These are phyloP conservation scores for Notarius quadriscutis DNA, from an alignment of 2,113 vertebrate genomes.

Conservation along the genomic window DNA sequence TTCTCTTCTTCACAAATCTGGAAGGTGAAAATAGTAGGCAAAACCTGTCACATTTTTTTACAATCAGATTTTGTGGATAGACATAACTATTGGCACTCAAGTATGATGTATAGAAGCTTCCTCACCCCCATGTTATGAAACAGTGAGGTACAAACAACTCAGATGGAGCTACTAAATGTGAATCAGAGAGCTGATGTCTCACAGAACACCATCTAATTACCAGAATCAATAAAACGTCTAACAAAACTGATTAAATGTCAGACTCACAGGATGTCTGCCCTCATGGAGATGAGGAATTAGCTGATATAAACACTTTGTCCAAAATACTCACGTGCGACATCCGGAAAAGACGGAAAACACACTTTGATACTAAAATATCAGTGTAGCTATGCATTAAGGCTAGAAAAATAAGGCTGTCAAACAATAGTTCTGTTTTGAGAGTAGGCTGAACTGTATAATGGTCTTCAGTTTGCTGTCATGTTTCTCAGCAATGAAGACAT, in stretches of 20 bases:
- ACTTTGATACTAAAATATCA: neutral
- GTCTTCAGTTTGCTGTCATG: neutral
- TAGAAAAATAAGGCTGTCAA: neutral
- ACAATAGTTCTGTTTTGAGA: neutral
- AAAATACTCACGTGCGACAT: neutral
- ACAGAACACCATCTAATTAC: constrained; percentile 23
- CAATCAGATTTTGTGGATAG: neutral
- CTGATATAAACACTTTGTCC: neutral
- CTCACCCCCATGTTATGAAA: neutral
- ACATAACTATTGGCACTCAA: neutral
- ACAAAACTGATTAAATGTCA: constrained; percentile 1
- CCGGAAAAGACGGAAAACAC: neutral
- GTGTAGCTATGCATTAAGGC: neutral
- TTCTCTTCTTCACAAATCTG: neutral
- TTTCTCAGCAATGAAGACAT: neutral
- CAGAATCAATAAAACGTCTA: constrained; percentile 19
- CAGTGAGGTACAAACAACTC: neutral
- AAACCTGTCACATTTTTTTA: neutral
- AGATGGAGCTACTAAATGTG: neutral
- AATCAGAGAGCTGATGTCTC: neutral
- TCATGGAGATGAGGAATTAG: neutral
- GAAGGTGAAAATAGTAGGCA: neutral
- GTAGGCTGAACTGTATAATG: neutral
- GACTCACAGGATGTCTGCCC: neutral
- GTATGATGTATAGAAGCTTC: neutral